Base-by-base conservation (phyloP, 2,113 vertebrate species). In the Pogonocichla stellata region DNA sequence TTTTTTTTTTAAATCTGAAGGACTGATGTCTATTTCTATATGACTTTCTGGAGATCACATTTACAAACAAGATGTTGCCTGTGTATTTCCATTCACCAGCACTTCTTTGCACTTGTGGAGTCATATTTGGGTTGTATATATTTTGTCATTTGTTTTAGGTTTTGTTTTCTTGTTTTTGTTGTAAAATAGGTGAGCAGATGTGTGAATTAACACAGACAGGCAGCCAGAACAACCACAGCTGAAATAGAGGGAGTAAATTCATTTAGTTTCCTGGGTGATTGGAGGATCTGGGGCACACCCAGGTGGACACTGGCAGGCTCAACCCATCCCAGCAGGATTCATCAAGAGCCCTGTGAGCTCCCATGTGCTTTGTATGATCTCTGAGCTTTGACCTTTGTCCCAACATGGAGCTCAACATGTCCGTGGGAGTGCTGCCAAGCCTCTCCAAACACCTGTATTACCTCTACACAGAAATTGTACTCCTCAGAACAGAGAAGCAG, bases 51-150 rank as follows among this genome's bases (percentile, higher is more conserved):
- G 3, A 73, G 62, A 15, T 86, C 3, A 28, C 8, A 20, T 48
- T 25, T 43, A 22, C 24, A 61, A 69, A 40, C 47, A 48, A 48
- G 22, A 8, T 25, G 19, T 28, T 82, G 19, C 1, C 8, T 80
- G 28, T 73, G 4, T 54, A 9, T 92, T 82, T 88, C 22, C 4
- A 6, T 71, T 85, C 6, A 48, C 9, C 12, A 20, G 10, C 18
- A 23, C 6, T n/a, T 74, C 36, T 28, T 71, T 67, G 19, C 1
- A 8, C 0, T 0, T 43, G 4, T 43, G 5, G 16, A 26, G n/a
- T 72, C 13, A 5, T 58, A 20, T 11, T 23, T 42, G 10, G 12
- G 2, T 65, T 61, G 23, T 25, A 12, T 25, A 8, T 0, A 0
- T 57, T 28, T 65, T 57, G 4, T 48, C 0, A 3, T 18, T 86